Evolutionary conservation across 2,113 vertebrate species (phyloP).

Genomic region (Porphyrio hochstetteri): DNA sequence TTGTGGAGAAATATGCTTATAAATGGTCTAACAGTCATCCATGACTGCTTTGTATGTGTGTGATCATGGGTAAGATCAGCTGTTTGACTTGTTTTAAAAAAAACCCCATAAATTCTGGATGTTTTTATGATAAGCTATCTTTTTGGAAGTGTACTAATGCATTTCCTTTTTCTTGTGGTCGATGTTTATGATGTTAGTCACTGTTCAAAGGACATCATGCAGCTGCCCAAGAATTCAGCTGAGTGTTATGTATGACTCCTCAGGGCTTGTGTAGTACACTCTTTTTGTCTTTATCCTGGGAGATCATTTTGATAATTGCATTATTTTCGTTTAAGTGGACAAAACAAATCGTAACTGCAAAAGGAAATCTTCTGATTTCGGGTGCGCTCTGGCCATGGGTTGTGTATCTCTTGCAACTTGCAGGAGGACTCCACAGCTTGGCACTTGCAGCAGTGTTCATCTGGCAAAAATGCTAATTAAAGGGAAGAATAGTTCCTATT

Average conservation of each 20-base stretch:
- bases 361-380: not conserved
- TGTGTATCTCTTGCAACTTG: slow-evolving; percentile 54
- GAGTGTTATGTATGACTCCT: slow-evolving; percentile 30
- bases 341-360: not conserved
- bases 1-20: not conserved
- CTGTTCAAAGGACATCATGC: slow-evolving; percentile 61
- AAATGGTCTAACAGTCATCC: not conserved
- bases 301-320: slow-evolving; percentile 40
- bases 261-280: not conserved
- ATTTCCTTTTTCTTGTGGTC: slow-evolving; percentile 27
- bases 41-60: not conserved
- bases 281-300: slow-evolving; percentile 9
- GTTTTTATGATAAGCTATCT: slow-evolving; percentile 28
- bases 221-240: slow-evolving; percentile 62
- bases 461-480: slow-evolving; percentile 71
- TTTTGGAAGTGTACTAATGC: slow-evolving; percentile 5
- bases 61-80: slow-evolving; percentile 17
- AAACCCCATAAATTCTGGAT: not conserved
- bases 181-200: slow-evolving; percentile 69
- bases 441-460: slow-evolving; percentile 65
- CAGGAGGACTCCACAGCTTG: slow-evolving; percentile 49
- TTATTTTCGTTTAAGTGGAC: slow-evolving; percentile 39
- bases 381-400: not conserved
- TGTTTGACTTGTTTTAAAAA: slow-evolving; percentile 10
- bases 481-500: slow-evolving; percentile 73